phyloP scores from a whole-genome alignment of 2,888 invertebrate genomes.

The Drosophila picticornis region DNA sequence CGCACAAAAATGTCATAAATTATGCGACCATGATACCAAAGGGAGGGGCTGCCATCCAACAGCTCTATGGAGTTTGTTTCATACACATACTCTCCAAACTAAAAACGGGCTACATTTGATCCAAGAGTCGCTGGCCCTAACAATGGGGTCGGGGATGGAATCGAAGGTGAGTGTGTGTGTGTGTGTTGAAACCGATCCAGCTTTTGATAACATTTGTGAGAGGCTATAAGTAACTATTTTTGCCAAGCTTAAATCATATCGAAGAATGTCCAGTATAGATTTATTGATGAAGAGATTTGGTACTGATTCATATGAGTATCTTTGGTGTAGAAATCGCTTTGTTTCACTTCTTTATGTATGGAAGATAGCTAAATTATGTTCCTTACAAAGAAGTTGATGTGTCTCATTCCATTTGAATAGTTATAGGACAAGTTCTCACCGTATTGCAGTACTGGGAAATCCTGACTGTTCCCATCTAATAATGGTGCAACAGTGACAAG shows the following conservation, averaged over 20 bases:
- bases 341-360: background rate
- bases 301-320: background rate
- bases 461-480: background rate
- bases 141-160: conserved; percentile 23
- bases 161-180: conserved; percentile 1
- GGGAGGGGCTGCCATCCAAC: conserved; percentile 67
- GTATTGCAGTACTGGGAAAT: background rate
- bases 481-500: conserved; percentile 29
- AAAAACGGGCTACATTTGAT: conserved; percentile 47
- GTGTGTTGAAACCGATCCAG: conserved; percentile 14
- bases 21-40: conserved; percentile 74
- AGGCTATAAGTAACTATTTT: background rate
- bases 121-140: conserved; percentile 37
- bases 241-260: background rate
- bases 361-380: background rate
- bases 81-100: conserved; percentile 20
- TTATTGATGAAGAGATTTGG: background rate
- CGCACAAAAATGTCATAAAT: conserved; percentile 83
- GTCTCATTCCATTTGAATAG: background rate
- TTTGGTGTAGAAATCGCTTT: background rate
- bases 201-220: background rate
- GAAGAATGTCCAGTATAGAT: background rate
- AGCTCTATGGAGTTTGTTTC: conserved; percentile 63
- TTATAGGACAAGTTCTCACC: conserved; percentile 10
- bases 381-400: background rate